phyloP scores from a whole-genome alignment of 2,113 vertebrate species.

The Albula goreensis region DNA sequence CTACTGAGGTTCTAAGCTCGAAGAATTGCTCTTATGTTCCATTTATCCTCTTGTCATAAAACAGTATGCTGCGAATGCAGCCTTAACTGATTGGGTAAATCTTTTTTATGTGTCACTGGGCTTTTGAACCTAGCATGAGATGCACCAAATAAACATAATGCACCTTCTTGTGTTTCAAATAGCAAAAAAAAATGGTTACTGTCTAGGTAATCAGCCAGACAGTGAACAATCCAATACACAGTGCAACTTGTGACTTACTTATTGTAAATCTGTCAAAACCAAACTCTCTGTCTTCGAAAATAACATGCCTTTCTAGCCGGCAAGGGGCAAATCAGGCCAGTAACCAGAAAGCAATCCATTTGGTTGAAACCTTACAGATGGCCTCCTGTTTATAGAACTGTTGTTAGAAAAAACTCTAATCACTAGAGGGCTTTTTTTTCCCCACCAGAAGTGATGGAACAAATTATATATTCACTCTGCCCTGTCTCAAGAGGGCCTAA shows the following conservation, averaged over 20 bases:
- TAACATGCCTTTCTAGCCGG: conserved; percentile 22
- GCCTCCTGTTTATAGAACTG: background rate
- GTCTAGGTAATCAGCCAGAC: background rate
- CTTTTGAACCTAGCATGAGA: background rate
- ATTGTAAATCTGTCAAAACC: conserved; percentile 26
- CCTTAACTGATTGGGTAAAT: background rate
- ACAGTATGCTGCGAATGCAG: background rate
- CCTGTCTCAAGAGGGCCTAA: conserved; percentile 19
- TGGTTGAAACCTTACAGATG: conserved; percentile 13
- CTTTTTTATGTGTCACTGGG: background rate
- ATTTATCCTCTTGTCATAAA: background rate
- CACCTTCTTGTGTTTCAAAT: background rate
- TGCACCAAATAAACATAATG: background rate
- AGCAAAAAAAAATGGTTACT: background rate
- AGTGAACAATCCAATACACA: background rate
- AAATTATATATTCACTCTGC: conserved; percentile 26
- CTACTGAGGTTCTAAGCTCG: background rate
- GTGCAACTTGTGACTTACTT: conserved; percentile 10
- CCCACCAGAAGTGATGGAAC: background rate
- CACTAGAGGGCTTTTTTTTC: background rate
- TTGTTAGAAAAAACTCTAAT: background rate
- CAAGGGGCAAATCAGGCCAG: conserved; percentile 27
- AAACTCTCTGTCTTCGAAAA: conserved; percentile 13
- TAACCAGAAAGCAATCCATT: conserved; percentile 32
- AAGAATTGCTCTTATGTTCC: background rate